Evolutionary conservation across 2,888 invertebrate species (phyloP), one percentile per base, ranked within the genome.

Genomic region (Sericinus montela): DNA sequence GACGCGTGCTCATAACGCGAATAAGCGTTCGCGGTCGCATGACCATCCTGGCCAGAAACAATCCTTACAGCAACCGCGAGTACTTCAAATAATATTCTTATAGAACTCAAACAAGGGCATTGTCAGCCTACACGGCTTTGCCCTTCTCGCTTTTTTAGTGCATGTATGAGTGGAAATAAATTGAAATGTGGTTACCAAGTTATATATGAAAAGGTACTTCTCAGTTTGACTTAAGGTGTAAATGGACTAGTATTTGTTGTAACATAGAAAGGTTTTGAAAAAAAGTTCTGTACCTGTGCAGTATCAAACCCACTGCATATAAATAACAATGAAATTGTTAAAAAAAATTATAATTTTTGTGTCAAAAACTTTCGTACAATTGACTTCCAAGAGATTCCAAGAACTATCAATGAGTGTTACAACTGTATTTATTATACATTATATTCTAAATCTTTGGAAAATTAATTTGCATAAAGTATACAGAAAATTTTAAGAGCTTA

Each of bases 11-110:
- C 73, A 69, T 50, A 53, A 53, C 50, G 54, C 52, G 10, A 59
- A 58, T 45, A 55, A 65, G 38, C 60, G 85, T 46, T 85, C 88
- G 10, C 74, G 84, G 10, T 84, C 88, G 0, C 86, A 88, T 57
- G 89, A 89, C 63, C 52, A 77, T 25, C 75, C 77, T 10, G 60
- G 63, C 10, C 71, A 65, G 47, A 44, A 59, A 8, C 64, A 64
- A 47, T 50, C 66, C 35, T 56, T 69, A n/a, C 75, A 78, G 43
- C 80, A 78, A 58, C 87, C 88, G 1, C 72, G 85, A 69, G 85
- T 88, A 32, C 70, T 88, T 42, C 88, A 88, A 69, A 88, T 88
- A 3, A 88, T 88, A 69, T 87, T 88, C 65, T 87, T 88, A 88
- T 88, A 88, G 79, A 76, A 85, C 60, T 69, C 58, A 62, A 56